Conservation (phyloP, 2,888 invertebrate species). For the Eupeodes luniger region DNA sequence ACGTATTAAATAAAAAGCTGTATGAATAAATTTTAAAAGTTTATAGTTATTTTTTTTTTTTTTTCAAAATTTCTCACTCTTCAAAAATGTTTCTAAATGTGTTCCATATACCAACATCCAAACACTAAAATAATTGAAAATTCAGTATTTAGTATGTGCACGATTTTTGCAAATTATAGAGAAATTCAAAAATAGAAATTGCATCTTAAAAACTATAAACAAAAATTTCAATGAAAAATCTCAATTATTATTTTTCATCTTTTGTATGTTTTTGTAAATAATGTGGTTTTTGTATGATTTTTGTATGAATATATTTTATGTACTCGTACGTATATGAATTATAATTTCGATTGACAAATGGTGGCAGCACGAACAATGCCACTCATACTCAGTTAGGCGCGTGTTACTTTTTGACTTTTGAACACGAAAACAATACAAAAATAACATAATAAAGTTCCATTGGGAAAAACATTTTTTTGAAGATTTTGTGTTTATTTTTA, state of each 20-base stretch:
- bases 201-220: slow-evolving; percentile 46
- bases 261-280: not conserved
- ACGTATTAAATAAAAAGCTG: slow-evolving; percentile 6
- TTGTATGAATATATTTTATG: too few species aligned
- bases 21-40: not conserved
- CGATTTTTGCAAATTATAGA: not conserved
- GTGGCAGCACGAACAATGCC: slow-evolving; percentile 47
- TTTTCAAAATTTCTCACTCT: not conserved
- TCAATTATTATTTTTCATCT: slow-evolving; percentile 11
- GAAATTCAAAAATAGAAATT: slow-evolving; percentile 53
- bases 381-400: slow-evolving; percentile 35
- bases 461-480: not conserved
- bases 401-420: slow-evolving; percentile 45
- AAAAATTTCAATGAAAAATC: slow-evolving; percentile 9
- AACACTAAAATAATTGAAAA: not conserved
- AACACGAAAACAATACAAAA: slow-evolving; percentile 2
- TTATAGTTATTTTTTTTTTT: not conserved
- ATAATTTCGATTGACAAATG: slow-evolving; percentile 49
- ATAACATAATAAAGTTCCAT: not conserved
- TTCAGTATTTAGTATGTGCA: slow-evolving; percentile 6
- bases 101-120: not conserved
- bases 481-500: not conserved
- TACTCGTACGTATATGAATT: not conserved
- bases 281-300: not conserved
- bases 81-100: not conserved